phyloP scores from a whole-genome alignment of 2,797 vertebrate genomes.

The Esox lucius region DNA sequence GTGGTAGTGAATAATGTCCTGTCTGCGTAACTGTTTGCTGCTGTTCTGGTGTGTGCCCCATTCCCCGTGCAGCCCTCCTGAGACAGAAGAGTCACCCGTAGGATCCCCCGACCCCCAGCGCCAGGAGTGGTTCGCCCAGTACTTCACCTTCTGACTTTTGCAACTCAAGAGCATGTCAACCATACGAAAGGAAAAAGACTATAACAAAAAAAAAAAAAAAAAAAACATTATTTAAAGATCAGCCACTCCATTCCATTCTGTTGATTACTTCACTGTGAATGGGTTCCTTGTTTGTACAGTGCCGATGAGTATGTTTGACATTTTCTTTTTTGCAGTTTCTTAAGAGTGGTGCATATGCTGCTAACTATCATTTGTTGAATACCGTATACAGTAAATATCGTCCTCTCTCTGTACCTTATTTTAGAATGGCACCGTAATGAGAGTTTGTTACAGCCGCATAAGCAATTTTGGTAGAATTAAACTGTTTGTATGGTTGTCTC shows the following conservation, averaged over 20 bases:
- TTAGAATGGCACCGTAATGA: conserved; percentile 85
- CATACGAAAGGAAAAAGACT: conserved; percentile 52
- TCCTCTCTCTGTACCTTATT: conserved; percentile 78
- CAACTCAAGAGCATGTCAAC: conserved; percentile 84
- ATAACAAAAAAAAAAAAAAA: conserved; percentile 40
- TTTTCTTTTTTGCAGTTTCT: conserved; percentile 68
- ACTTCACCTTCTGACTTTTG: conserved; percentile 95
- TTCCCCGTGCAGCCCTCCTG: conserved; percentile 84
- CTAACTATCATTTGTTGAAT: conserved; percentile 75
- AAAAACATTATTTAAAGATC: conserved; percentile 66
- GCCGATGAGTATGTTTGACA: conserved; percentile 75
- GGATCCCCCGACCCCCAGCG: conserved; percentile 90
- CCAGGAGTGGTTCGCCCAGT: conserved; percentile 98
- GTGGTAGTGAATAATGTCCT: not conserved
- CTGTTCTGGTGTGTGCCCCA: not conserved
- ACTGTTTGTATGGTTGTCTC: conserved; percentile 83
- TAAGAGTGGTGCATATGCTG: conserved; percentile 73
- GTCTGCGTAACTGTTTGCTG: not conserved
- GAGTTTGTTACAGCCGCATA: conserved; percentile 90
- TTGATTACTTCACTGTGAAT: conserved; percentile 73
- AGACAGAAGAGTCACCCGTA: conserved; percentile 86
- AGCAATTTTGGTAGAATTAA: conserved; percentile 91
- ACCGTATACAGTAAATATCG: conserved; percentile 53
- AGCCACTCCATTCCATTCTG: conserved; percentile 58
- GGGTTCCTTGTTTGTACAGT: conserved; percentile 73